Conservation (phyloP, 2,113 vertebrate genomes). For the Scolopax mira region DNA sequence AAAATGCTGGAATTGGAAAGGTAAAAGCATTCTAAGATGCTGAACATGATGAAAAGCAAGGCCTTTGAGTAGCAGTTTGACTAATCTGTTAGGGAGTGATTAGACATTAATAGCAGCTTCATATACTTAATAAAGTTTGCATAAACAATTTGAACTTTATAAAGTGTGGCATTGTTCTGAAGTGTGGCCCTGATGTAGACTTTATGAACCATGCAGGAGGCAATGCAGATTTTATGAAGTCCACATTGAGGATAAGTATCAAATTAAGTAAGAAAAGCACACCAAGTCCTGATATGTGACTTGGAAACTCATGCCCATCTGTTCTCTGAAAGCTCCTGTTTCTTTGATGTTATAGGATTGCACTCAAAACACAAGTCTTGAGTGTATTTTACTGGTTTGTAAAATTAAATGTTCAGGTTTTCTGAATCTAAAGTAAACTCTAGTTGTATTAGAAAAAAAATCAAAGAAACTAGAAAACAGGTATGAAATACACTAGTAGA, state of each 20-base stretch:
- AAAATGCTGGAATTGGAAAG: slow-evolving; percentile 1
- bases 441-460: background rate
- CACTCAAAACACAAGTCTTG: background rate
- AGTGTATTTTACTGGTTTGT: background rate
- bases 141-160: slow-evolving; percentile 34
- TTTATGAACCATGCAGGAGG: slow-evolving; percentile 16
- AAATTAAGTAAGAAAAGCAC: background rate
- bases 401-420: background rate
- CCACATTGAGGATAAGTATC: background rate
- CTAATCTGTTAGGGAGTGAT: background rate
- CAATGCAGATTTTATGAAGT: background rate
- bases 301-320: background rate
- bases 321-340: background rate
- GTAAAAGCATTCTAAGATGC: background rate
- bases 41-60: background rate
- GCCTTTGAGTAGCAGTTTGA: background rate
- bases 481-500: background rate
- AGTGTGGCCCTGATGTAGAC: background rate
- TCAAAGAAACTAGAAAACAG: background rate
- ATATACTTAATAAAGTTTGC: slow-evolving; percentile 17
- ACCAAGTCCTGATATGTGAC: background rate
- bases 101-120: background rate
- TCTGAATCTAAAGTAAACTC: background rate
- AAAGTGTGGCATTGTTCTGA: slow-evolving; percentile 29
- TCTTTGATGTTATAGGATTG: background rate